Base-by-base conservation (phyloP, 2,888 invertebrate genomes). In the Rhynchonema sp. region DNA sequence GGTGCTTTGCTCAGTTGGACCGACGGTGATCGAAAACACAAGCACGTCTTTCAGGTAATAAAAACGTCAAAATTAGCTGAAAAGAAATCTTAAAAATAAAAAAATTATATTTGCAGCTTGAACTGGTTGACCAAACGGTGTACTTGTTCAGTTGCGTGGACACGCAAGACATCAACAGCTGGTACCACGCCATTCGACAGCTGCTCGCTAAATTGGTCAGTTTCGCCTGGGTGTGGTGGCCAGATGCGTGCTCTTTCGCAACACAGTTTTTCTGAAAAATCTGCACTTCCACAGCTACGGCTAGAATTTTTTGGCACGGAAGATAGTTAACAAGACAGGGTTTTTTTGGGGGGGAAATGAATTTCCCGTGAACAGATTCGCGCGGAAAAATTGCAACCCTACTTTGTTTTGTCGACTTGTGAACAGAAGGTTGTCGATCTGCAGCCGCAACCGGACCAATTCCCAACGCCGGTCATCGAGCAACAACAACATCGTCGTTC, bases 21-120 rank as follows among this genome's bases (percentile, higher is more conserved):
- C 53, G 80, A 81, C 27, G 65, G 65, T 55, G 75, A 78, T 64
- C 81, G 81, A 55, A 80, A 79, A 67, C 76, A 80, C 64, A 80
- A 79, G 70, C 80, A 81, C 69, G 79, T 81, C 55, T 79, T 82
- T 64, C 75, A 79, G 69, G 79, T 82, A 67, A 13, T 38, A 38
- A 38, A 38, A 38, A 38, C 17, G 38, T 6, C 38, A 38, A 38
- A 38, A 38, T 13, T 38, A 38, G 9, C 38, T 38, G 6, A 17
- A 6, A 38, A 13, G 38, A 17, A 6, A 38, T 6, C 9, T 17
- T 13, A 38, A 17, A 38, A 38, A 38, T 6, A 13, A 6, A 38
- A 6, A 38, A 17, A n/a, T n/a, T n/a, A n/a, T n/a, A 54, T 53
- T 74, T 77, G 58, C 76, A 80, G 72, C 64, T 76, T 59, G 69